Percentiles rank a stretch among this genome's conserved stretches.
Conservation (phyloP, 2,888 invertebrate genomes). For the Clusia tigrina region DNA sequence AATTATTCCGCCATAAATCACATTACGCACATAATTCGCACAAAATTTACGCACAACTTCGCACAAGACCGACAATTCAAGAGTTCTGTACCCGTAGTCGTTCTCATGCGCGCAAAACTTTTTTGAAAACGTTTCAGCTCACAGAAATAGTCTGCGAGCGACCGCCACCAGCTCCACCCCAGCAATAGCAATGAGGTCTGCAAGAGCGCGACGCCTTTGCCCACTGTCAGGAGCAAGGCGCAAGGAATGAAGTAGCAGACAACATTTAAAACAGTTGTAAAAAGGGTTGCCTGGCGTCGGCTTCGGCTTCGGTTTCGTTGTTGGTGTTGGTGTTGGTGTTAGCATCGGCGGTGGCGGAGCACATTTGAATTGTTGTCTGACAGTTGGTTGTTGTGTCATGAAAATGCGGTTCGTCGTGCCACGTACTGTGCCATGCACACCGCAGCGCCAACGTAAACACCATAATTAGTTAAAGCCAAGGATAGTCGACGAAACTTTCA, state of each 20-base stretch:
- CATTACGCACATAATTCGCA: constrained; percentile 42
- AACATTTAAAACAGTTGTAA: not conserved
- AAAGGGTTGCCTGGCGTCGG: not conserved
- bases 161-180: not conserved
- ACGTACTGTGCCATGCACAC: too few species aligned
- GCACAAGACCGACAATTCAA: not conserved
- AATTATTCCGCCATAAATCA: constrained; percentile 43
- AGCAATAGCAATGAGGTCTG: not conserved
- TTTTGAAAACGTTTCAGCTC: not conserved
- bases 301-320: not conserved
- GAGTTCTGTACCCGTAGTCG: not conserved
- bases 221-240: not conserved
- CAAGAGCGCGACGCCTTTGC: not conserved
- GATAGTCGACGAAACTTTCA: not conserved
- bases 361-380: constrained; percentile 8
- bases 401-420: not conserved
- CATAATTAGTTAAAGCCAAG: constrained; percentile 40
- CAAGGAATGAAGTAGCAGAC: not conserved
- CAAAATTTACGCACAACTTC: constrained; percentile 26
- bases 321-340: not conserved
- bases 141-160: not conserved
- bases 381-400: not conserved
- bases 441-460: constrained; percentile 34
- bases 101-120: not conserved
- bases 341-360: too few species aligned